Evolutionary conservation across 2,888 invertebrate genomes (phyloP).

Genomic region (Leucozona laternaria): DNA sequence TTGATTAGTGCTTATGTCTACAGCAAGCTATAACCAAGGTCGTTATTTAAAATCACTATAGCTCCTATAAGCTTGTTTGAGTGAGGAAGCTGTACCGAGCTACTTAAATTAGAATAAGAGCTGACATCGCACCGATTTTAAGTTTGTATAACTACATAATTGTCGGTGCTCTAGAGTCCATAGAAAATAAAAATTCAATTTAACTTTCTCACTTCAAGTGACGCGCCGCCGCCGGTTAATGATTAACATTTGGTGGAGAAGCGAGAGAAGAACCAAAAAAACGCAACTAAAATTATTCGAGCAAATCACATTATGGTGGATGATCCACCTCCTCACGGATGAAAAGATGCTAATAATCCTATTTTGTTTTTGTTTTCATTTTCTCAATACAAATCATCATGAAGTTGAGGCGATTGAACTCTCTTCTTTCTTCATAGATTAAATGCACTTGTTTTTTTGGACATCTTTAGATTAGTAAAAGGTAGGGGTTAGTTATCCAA

Average conservation of each 20-base stretch:
- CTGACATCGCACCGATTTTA: too few relatives aligned
- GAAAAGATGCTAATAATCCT: neutral
- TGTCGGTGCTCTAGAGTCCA: neutral
- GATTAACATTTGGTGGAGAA: neutral
- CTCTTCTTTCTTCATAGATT: neutral
- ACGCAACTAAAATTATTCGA: neutral
- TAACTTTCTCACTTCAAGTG: neutral
- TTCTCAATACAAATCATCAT: neutral
- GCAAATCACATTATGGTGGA: neutral
- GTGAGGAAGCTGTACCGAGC: neutral
- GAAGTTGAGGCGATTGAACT: neutral
- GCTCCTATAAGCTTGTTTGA: too few relatives aligned
- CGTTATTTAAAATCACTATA: too few relatives aligned
- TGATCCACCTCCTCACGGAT: slow-evolving; percentile 7
- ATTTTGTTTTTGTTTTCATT: neutral
- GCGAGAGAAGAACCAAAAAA: neutral
- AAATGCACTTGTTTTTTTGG: neutral
- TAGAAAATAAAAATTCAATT: neutral
- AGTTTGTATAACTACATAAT: too few relatives aligned
- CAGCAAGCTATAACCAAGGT: too few relatives aligned
- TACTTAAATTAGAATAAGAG: neutral
- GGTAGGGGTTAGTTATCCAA: neutral
- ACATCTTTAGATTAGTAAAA: too few relatives aligned
- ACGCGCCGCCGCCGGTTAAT: neutral
- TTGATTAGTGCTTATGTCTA: too few relatives aligned